Evolutionary conservation across 2,797 vertebrate species (phyloP).

Genomic region (Sebastes hopkinsi): DNA sequence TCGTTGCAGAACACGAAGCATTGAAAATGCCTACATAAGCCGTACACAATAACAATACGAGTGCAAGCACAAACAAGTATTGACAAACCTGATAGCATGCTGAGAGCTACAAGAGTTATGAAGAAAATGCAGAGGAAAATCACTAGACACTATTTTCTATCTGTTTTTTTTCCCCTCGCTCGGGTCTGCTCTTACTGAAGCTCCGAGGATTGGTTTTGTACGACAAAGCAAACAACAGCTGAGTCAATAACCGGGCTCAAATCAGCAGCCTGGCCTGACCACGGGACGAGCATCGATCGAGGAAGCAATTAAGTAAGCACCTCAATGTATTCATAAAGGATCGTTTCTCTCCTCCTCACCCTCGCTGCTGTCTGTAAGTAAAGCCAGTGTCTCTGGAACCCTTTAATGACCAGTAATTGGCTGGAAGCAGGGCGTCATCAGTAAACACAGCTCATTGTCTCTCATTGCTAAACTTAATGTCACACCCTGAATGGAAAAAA

Average conservation of each 20-base stretch:
- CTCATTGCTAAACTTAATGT: constrained; percentile 25
- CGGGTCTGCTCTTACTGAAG: constrained; percentile 31
- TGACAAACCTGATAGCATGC: constrained; percentile 26
- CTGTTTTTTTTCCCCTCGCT: constrained; percentile 1
- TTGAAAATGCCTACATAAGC: constrained; percentile 19
- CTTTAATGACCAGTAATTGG: constrained; percentile 49
- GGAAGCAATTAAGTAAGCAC: constrained; percentile 77
- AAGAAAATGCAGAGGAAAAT: constrained; percentile 11
- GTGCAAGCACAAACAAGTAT: constrained; percentile 30
- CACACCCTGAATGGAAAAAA: constrained; percentile 16
- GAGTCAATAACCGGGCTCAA: constrained; percentile 70
- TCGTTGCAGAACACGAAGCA: constrained; percentile 4
- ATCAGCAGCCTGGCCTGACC: constrained; percentile 69
- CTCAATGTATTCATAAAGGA: constrained; percentile 66
- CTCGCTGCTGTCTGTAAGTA: constrained; percentile 15
- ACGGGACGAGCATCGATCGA: constrained; percentile 65
- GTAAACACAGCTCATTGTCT: constrained; percentile 33
- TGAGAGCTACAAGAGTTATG: constrained; percentile 3
- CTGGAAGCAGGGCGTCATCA: constrained; percentile 27
- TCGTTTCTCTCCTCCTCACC: constrained; percentile 30
- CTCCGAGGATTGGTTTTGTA: constrained; percentile 55
- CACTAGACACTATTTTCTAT: background rate
- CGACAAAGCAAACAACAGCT: constrained; percentile 66
- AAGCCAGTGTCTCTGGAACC: constrained; percentile 13
- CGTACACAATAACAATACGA: constrained; percentile 24